phyloP scores from a whole-genome alignment of 2,797 vertebrate genomes.

The Trachops cirrhosus region DNA sequence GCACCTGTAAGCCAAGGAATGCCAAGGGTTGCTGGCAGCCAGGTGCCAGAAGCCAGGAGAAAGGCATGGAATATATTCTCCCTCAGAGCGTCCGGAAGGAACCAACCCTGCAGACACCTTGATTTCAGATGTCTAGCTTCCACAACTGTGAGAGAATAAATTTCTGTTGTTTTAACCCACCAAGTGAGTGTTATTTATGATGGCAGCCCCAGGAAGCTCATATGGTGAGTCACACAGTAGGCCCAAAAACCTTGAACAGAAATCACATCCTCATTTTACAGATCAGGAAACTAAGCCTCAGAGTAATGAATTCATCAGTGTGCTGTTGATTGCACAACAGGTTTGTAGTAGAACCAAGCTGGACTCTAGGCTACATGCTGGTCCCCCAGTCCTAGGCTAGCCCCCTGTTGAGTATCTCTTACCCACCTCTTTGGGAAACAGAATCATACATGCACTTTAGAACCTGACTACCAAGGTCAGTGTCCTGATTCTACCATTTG shows the following conservation, averaged over 20 bases:
- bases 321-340: neutral
- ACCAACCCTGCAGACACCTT: neutral
- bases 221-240: neutral
- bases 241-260: neutral
- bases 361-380: neutral
- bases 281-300: neutral
- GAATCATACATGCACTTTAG: neutral
- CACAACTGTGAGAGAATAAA: neutral
- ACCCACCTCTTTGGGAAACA: neutral
- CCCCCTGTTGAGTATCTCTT: neutral
- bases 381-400: neutral
- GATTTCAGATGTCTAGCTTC: neutral
- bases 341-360: neutral
- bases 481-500: neutral
- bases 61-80: neutral
- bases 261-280: neutral
- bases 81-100: neutral
- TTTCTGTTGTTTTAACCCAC: conserved; percentile 4
- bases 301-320: neutral
- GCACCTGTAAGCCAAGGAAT: neutral
- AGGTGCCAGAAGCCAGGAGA: neutral
- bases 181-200: neutral
- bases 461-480: neutral
- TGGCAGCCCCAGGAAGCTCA: neutral
- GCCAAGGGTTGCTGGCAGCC: neutral